Evolutionary conservation across 2,888 invertebrate genomes (phyloP).

Genomic region (Epicampocera succincta): DNA sequence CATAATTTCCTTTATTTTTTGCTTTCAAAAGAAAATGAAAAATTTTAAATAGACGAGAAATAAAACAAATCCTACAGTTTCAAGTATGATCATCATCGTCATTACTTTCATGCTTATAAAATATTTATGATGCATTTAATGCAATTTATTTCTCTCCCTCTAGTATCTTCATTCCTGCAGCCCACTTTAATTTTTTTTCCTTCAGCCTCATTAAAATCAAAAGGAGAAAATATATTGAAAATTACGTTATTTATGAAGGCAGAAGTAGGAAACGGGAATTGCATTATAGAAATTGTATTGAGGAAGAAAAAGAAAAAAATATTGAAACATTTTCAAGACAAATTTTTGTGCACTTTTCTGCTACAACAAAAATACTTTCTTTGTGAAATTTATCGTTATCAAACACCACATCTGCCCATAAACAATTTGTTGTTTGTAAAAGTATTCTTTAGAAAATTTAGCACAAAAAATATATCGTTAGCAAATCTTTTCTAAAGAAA

Average conservation of each 20-base stretch:
- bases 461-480: no score
- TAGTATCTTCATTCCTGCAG: not conserved
- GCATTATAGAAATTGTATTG: not conserved
- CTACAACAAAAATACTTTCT: no score
- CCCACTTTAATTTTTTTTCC: not conserved
- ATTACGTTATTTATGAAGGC: conserved; percentile 24
- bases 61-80: conserved; percentile 36
- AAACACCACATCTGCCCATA: no score
- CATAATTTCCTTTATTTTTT: conserved; percentile 59
- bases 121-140: conserved; percentile 68
- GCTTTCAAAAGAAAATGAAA: conserved; percentile 23
- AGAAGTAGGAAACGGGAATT: not conserved
- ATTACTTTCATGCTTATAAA: conserved; percentile 56
- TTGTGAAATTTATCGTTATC: no score
- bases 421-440: no score
- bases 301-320: no score
- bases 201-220: not conserved
- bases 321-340: no score
- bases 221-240: conserved; percentile 11
- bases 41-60: not conserved
- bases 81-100: conserved; percentile 53
- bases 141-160: conserved; percentile 48
- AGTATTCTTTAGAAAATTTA: no score
- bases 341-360: no score
- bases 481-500: no score